Conservation (phyloP, 1,140 invertebrate species). For the Drosophila ercepeae region DNA sequence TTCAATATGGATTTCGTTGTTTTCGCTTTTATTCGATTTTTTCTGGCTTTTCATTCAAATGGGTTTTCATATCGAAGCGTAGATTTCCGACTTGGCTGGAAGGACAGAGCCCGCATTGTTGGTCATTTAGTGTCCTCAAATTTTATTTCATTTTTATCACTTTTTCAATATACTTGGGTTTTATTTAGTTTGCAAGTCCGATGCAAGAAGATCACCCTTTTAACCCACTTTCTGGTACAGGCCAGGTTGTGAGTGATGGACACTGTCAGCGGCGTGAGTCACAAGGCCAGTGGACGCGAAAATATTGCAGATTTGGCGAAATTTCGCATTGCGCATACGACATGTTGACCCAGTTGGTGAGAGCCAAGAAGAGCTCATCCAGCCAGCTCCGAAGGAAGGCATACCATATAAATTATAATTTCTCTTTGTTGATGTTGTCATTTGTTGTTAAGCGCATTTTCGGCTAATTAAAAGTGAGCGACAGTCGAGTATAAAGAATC, state of each 20-base stretch:
- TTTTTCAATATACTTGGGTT: too few species aligned
- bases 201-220: not conserved
- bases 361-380: not conserved
- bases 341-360: slow-evolving; percentile 61
- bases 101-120: not conserved
- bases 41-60: slow-evolving; percentile 59
- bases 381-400: not conserved
- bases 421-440: slow-evolving; percentile 67
- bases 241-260: slow-evolving; percentile 21
- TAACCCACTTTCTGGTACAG: slow-evolving; percentile 9
- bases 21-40: slow-evolving; percentile 22
- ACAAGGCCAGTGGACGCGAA: not conserved
- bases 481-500: slow-evolving; percentile 40
- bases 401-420: slow-evolving; percentile 62
- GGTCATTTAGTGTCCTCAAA: not conserved
- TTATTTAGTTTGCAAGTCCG: too few species aligned
- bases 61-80: slow-evolving; percentile 47
- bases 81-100: not conserved
- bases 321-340: slow-evolving; percentile 63
- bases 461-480: slow-evolving; percentile 76
- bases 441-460: slow-evolving; percentile 76
- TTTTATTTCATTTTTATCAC: not conserved
- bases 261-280: slow-evolving; percentile 23
- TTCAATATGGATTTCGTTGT: slow-evolving; percentile 66
- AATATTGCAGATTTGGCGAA: not conserved